Conservation (phyloP, 2,888 invertebrate species). For the Corythucha ciliata region DNA sequence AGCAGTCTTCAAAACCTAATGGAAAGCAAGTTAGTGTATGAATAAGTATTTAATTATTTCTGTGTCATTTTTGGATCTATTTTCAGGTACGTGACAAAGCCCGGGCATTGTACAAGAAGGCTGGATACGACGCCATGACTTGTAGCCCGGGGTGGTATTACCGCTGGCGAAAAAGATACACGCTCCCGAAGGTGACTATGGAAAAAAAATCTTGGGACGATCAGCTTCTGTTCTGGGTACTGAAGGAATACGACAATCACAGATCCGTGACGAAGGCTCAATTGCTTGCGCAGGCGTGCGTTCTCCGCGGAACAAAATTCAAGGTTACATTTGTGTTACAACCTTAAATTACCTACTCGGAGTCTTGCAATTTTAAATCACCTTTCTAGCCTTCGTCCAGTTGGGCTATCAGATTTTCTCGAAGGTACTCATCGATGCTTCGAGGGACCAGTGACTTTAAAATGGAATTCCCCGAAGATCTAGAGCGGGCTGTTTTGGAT, state of each 20-base stretch:
- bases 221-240: constrained; percentile 36
- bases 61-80: constrained; percentile 1
- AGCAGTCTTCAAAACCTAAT: constrained; percentile 24
- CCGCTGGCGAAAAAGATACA: constrained; percentile 36
- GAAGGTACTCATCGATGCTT: constrained; percentile 36
- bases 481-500: constrained; percentile 32
- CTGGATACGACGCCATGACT: constrained; percentile 35
- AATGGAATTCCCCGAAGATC: constrained; percentile 32
- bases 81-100: constrained; percentile 37
- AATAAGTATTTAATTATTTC: constrained; percentile 1
- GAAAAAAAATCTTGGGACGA: constrained; percentile 29
- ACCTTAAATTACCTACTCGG: neutral
- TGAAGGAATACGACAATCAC: constrained; percentile 38
- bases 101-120: constrained; percentile 34
- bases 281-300: constrained; percentile 34
- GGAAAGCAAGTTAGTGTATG: constrained; percentile 29
- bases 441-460: constrained; percentile 33
- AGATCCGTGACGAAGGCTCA: constrained; percentile 35
- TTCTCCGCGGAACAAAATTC: constrained; percentile 21
- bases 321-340: constrained; percentile 13
- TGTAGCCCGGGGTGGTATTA: constrained; percentile 40
- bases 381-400: constrained; percentile 37
- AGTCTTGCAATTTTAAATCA: neutral
- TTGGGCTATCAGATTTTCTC: constrained; percentile 38
- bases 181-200: constrained; percentile 21